Conservation (phyloP, 2,113 vertebrate species). For the Sorex fumeus region DNA sequence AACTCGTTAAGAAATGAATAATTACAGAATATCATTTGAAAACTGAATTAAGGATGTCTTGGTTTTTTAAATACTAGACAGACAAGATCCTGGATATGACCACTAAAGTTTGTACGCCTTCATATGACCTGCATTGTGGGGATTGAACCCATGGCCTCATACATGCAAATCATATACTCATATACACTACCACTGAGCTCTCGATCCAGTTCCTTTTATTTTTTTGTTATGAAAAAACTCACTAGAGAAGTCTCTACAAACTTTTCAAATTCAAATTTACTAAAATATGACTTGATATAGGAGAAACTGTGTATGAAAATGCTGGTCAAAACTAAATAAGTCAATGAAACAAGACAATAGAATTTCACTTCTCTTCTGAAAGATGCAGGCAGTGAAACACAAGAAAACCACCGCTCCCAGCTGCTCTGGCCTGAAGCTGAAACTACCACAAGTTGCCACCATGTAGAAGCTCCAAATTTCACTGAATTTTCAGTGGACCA, state of each 20-base stretch:
- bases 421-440: slow-evolving; percentile 58
- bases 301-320: slow-evolving; percentile 51
- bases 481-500: slow-evolving; percentile 40
- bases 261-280: neutral
- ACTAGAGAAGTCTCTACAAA: neutral
- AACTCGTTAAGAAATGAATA: slow-evolving; percentile 38
- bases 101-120: too few species aligned
- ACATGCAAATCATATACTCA: too few species aligned
- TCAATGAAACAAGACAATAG: slow-evolving; percentile 67
- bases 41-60: slow-evolving; percentile 12
- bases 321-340: slow-evolving; percentile 67
- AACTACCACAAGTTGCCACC: slow-evolving; percentile 25
- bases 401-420: slow-evolving; percentile 76
- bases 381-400: slow-evolving; percentile 71
- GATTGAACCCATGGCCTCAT: too few species aligned
- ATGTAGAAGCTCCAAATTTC: slow-evolving; percentile 49
- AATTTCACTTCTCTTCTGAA: slow-evolving; percentile 85
- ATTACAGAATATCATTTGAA: neutral
- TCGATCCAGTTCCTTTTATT: too few species aligned
- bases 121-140: too few species aligned
- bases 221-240: neutral
- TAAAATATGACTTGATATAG: neutral
- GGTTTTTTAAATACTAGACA: slow-evolving; percentile 36
- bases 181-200: too few species aligned
- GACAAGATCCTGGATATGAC: neutral